Percentiles rank a stretch among this genome's conserved stretches.
phyloP scores from a whole-genome alignment of 1,140 invertebrate genomes.

The Drosophila watanabei region DNA sequence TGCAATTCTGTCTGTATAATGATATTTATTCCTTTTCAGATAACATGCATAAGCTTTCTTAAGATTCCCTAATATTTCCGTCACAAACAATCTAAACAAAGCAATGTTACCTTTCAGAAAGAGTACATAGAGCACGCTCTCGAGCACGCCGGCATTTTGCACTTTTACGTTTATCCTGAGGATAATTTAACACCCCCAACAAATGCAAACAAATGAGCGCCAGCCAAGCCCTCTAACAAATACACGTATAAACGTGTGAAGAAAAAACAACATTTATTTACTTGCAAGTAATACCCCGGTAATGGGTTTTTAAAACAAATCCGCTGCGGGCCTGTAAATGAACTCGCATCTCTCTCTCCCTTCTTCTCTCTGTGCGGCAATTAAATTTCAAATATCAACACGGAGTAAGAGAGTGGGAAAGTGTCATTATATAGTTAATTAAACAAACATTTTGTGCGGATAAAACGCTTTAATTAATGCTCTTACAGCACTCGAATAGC shows the following conservation, averaged over 20 bases:
- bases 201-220: conserved; percentile 80
- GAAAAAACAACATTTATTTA: conserved; percentile 75
- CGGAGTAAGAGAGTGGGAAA: conserved; percentile 19
- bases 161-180: conserved; percentile 79
- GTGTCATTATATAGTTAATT: conserved; percentile 78
- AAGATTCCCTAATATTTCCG: background rate
- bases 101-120: background rate
- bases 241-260: conserved; percentile 9
- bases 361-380: conserved; percentile 43
- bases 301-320: conserved; percentile 84
- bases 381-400: conserved; percentile 81
- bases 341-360: conserved; percentile 16
- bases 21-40: background rate
- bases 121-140: background rate
- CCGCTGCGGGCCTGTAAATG: conserved; percentile 73
- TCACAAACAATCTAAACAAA: too few species aligned
- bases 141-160: conserved; percentile 62
- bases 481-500: conserved; percentile 38
- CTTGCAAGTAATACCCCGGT: conserved; percentile 81
- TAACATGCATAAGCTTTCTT: background rate
- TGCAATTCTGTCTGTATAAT: too few species aligned
- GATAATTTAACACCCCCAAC: conserved; percentile 81
- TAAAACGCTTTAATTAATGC: conserved; percentile 79
- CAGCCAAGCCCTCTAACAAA: conserved; percentile 25
- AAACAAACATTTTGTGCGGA: conserved; percentile 76